Base-by-base conservation (phyloP, 92 coral and sea anemone genomes). In the Muricea muricata region DNA sequence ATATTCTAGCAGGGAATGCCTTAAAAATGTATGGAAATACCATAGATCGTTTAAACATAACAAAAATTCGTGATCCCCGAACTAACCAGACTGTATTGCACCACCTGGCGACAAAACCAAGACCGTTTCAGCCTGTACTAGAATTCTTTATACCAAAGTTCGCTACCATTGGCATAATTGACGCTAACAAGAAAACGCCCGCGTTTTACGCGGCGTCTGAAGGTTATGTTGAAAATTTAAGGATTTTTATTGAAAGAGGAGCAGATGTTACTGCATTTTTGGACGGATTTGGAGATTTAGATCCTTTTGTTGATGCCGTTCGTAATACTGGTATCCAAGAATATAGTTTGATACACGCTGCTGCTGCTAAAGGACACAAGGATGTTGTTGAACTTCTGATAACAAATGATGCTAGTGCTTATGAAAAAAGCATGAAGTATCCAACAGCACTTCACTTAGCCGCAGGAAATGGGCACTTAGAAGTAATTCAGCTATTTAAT, bases 171-270 rank as follows among this genome's bases (percentile, higher is more conserved):
- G 94, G 91, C 48, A 40, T 83, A 58, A 17, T 14, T 9, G 93
- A 93, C 46, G 56, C 45, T 11, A 70, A 71, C 13, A 91, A 91
- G 45, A 79, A 82, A 65, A 93, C 94, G 24, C 93, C 97, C 32
- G 97, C 97, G 39, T 77, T 90, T 57, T 48, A 86, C 20, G 93
- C 97, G 7, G 94, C 91, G 28, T 80, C 76, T 31, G 87, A 78
- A 24, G 91, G 94, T 5, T 68, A 57, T 29, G 81, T 91, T 9
- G 86, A 75, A 46, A 93, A 86, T 34, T 34, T 93, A 18, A 74
- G 85, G 23, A 71, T 79, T 0, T 76, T 91, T 57, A 86, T 89
- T 12, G 70, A 34, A 1, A 69, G 28, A 28, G 93, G 97, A 21
- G 94, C 93, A 18, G 82, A 84, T 23, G 66, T 91, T 0, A 86